These are phyloP conservation scores for Galemys pyrenaicus DNA, from an alignment of 2,113 vertebrate species.

Conservation along the genomic window DNA sequence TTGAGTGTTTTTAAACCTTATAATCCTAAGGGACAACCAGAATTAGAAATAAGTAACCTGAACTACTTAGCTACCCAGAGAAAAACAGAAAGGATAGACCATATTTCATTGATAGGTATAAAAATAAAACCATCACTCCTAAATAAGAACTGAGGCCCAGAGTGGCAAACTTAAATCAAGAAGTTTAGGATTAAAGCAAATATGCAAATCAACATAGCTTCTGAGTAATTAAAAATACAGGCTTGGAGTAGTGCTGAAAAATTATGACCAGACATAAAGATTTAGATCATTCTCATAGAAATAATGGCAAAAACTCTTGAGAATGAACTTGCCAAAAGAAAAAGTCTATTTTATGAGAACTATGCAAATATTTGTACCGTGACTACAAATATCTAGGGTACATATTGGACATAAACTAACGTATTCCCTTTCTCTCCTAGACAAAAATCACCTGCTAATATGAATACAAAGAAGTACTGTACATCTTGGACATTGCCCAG, in stretches of 20 bases:
- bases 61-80: constrained; percentile 22
- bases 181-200: background rate
- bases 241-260: background rate
- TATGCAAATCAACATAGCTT: background rate
- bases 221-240: background rate
- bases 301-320: background rate
- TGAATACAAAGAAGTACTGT: constrained; percentile 35
- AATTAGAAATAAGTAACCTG: constrained; percentile 36
- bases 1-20: background rate
- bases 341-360: background rate
- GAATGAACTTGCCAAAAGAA: background rate
- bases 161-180: background rate
- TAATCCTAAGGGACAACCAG: background rate
- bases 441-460: constrained; percentile 12
- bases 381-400: background rate
- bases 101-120: constrained; percentile 25
- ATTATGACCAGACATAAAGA: background rate
- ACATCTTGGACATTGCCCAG: background rate
- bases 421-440: constrained; percentile 72
- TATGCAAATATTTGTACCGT: background rate
- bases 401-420: background rate
- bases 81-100: background rate
- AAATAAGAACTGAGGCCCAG: background rate
- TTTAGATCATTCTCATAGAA: background rate
- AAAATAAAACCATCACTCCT: background rate